These are phyloP conservation scores for Ochropleura plecta DNA, from an alignment of 2,888 invertebrate species.

Conservation along the genomic window DNA sequence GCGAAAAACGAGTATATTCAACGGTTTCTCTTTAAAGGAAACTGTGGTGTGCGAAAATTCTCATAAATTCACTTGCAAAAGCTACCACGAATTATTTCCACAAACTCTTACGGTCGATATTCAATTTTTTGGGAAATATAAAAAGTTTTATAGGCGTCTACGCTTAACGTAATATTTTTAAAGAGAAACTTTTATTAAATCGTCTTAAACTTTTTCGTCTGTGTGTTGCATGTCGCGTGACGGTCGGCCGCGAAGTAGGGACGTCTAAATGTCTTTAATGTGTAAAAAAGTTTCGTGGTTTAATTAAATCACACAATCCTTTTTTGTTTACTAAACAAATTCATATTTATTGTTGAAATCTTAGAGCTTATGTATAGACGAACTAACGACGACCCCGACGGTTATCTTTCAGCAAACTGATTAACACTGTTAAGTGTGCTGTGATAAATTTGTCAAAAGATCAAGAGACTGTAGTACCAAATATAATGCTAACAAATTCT, in stretches of 20 bases:
- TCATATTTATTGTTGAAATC: not conserved
- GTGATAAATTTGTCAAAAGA: too few relatives aligned
- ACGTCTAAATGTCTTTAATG: too few relatives aligned
- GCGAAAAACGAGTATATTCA: constrained; percentile 26
- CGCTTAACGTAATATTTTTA: too few relatives aligned
- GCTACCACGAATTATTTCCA: not conserved
- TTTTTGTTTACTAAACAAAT: not conserved
- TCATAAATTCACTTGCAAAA: constrained; percentile 23
- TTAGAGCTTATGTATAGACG: not conserved
- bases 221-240: too few relatives aligned
- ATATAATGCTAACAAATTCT: not conserved
- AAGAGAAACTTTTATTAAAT: too few relatives aligned
- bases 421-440: too few relatives aligned
- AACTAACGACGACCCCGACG: not conserved
- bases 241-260: too few relatives aligned
- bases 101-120: not conserved
- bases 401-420: too few relatives aligned
- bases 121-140: not conserved
- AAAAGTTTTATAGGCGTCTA: not conserved
- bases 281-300: too few relatives aligned
- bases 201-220: too few relatives aligned
- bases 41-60: constrained; percentile 21
- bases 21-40: constrained; percentile 16
- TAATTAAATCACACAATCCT: too few relatives aligned
- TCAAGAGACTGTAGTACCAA: too few relatives aligned